Evolutionary conservation across 2,113 vertebrate species (phyloP).

Genomic region (Sapajus apella): DNA sequence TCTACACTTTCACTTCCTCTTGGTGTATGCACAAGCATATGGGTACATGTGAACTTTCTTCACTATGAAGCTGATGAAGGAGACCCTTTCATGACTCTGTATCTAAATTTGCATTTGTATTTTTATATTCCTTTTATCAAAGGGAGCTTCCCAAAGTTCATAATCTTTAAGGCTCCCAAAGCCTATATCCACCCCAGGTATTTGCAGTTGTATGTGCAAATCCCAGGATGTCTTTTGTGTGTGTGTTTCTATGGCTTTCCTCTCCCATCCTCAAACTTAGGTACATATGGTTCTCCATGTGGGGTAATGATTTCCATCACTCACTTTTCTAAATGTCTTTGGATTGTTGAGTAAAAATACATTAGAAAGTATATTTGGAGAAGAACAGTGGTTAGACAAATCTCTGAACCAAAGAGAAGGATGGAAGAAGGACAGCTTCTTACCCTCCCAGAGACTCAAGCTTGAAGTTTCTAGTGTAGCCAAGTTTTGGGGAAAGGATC

Average conservation of each 20-base stretch:
- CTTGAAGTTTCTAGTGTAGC: background rate
- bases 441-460: background rate
- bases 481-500: background rate
- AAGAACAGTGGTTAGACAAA: background rate
- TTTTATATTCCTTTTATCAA: background rate
- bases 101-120: background rate
- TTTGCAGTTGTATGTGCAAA: background rate
- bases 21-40: background rate
- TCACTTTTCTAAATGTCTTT: slow-evolving; percentile 28
- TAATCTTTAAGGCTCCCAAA: background rate
- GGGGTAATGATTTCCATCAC: background rate
- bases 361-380: background rate
- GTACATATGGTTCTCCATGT: background rate
- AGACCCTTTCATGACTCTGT: background rate
- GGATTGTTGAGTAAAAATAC: slow-evolving; percentile 20
- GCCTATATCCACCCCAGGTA: background rate
- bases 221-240: background rate
- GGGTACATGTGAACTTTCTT: background rate
- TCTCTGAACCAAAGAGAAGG: background rate
- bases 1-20: background rate
- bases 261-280: background rate
- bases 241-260: background rate
- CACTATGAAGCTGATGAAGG: background rate
- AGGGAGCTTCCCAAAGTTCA: background rate
- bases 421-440: background rate